phyloP scores from a whole-genome alignment of 2,797 vertebrate species.

The Esox lucius region DNA sequence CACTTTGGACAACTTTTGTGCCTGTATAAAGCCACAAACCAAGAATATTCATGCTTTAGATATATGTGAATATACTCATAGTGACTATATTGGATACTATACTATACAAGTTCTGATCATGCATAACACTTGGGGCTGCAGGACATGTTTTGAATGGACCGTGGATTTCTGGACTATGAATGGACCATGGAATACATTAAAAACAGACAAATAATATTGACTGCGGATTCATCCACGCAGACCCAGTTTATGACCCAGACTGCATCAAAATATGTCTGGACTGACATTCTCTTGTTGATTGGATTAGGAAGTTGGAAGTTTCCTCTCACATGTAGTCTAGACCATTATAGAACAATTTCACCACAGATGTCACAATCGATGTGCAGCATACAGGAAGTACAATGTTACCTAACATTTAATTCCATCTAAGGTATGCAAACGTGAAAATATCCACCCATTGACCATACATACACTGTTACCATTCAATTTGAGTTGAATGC shows the following conservation, averaged over 20 bases:
- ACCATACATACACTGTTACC: constrained; percentile 25
- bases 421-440: not conserved
- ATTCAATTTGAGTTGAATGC: constrained; percentile 34
- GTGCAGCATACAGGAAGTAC: not conserved
- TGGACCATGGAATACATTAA: too few relatives aligned
- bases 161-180: constrained; percentile 27
- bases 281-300: constrained; percentile 11
- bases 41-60: not conserved
- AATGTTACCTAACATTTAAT: not conserved
- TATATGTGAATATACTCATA: too few relatives aligned
- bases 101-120: not conserved
- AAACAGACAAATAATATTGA: constrained; percentile 25
- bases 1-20: not conserved
- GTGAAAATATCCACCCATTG: not conserved
- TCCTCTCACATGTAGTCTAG: constrained; percentile 7
- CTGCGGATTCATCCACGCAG: constrained; percentile 28
- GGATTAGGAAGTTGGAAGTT: constrained; percentile 21
- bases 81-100: not conserved
- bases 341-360: not conserved
- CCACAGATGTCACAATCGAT: not conserved
- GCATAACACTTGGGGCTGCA: not conserved
- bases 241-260: constrained; percentile 10
- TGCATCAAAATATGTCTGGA: constrained; percentile 7
- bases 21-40: not conserved
- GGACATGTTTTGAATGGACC: constrained; percentile 7